Evolutionary conservation across 2,113 vertebrate genomes (phyloP).

Genomic region (Ageneiosus marmoratus): DNA sequence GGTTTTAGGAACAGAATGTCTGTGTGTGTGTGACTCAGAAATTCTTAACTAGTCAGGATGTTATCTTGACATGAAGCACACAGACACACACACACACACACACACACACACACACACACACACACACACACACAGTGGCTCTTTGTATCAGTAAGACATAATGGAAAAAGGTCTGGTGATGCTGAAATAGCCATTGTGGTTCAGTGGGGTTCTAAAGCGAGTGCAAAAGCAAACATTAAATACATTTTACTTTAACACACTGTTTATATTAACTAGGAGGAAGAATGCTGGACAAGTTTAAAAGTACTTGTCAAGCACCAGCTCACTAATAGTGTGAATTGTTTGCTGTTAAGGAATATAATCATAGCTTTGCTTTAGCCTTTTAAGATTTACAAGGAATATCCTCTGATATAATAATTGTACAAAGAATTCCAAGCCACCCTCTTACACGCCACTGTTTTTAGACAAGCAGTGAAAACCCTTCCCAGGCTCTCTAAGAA

Average conservation of each 20-base stretch:
- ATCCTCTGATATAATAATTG: background rate
- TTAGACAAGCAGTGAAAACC: slow-evolving; percentile 42
- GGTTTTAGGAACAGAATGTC: slow-evolving; percentile 8
- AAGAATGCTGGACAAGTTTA: background rate
- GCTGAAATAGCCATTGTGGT: slow-evolving; percentile 42
- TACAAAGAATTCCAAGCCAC: background rate
- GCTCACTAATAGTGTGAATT: background rate
- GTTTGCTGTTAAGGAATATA: background rate
- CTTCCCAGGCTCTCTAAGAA: slow-evolving; percentile 41
- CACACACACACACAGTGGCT: slow-evolving; percentile 40
- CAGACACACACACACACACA: background rate
- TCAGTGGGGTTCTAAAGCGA: slow-evolving; percentile 30
- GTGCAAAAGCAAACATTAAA: slow-evolving; percentile 29
- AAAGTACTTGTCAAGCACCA: background rate
- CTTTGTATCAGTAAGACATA: slow-evolving; percentile 38
- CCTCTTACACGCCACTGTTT: slow-evolving; percentile 6
- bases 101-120: slow-evolving; percentile 15
- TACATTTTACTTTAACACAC: slow-evolving; percentile 8
- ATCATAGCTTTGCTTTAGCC: background rate
- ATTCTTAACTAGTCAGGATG: background rate
- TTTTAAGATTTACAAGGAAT: background rate
- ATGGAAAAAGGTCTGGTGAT: slow-evolving; percentile 37
- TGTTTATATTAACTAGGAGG: background rate
- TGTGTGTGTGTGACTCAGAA: background rate
- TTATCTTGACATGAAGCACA: slow-evolving; percentile 31